Conservation (phyloP, 2,113 vertebrate species). For the Pao palembangensis region DNA sequence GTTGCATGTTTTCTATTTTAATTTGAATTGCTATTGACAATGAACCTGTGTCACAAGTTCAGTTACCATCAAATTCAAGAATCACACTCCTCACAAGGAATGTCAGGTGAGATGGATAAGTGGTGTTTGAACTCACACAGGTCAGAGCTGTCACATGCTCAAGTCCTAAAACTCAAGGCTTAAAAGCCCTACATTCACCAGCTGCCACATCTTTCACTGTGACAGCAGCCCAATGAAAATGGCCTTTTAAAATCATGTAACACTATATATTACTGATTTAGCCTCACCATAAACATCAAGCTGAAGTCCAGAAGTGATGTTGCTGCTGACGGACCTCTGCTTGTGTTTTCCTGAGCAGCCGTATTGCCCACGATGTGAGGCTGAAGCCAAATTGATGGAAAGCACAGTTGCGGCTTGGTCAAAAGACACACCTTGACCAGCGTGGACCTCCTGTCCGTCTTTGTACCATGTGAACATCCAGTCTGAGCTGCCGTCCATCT, state of each 20-base stretch:
- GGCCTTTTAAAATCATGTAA: not conserved
- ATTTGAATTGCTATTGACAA: too few species aligned
- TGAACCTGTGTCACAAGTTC: too few species aligned
- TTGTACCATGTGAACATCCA: conserved; percentile 46
- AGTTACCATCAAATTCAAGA: too few species aligned
- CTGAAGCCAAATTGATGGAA: conserved; percentile 14
- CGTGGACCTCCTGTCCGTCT: not conserved
- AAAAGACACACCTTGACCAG: not conserved
- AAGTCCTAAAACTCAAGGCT: too few species aligned
- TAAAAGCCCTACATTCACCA: too few species aligned
- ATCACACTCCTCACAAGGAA: too few species aligned
- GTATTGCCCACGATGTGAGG: conserved; percentile 8
- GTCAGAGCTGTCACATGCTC: too few species aligned
- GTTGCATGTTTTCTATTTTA: too few species aligned
- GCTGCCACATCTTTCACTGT: too few species aligned
- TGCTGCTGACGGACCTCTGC: conserved; percentile 29
- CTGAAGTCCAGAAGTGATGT: fast-evolving
- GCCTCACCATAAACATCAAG: conserved; percentile 55
- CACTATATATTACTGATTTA: not conserved
- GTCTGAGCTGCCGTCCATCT: conserved; percentile 6
- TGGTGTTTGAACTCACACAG: too few species aligned
- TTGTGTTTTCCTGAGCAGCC: conserved; percentile 34
- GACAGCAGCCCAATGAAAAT: not conserved
- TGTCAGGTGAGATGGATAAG: too few species aligned
- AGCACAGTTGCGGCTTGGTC: conserved; percentile 2